phyloP scores from a whole-genome alignment of 2,888 invertebrate genomes.

The Myopa tessellatipennis region DNA sequence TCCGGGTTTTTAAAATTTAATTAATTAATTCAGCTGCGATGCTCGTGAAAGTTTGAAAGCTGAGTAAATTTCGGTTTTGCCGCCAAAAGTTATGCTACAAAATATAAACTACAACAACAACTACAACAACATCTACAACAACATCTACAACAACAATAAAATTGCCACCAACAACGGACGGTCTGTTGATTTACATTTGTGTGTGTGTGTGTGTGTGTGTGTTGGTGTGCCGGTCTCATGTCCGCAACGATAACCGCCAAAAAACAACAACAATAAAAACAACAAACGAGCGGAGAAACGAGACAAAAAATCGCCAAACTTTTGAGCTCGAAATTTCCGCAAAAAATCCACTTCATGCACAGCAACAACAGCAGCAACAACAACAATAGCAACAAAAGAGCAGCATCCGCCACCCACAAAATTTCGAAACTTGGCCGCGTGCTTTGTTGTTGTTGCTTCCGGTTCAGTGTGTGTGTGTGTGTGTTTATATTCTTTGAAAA shows the following conservation, averaged over 20 bases:
- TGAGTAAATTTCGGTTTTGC: constrained; percentile 1
- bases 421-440: constrained; percentile 3
- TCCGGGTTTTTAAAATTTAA: background rate
- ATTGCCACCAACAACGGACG: no score
- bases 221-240: background rate
- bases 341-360: background rate
- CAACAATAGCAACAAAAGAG: background rate
- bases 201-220: no score
- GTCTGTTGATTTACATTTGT: no score
- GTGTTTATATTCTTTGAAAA: background rate
- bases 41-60: background rate
- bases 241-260: background rate
- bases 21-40: background rate
- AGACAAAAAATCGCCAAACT: background rate
- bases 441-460: background rate
- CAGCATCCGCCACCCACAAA: background rate
- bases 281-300: background rate
- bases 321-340: no score
- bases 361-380: constrained; percentile 6
- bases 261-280: background rate
- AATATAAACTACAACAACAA: constrained; percentile 42
- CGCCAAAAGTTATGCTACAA: constrained; percentile 29
- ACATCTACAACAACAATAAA: no score
- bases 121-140: background rate
- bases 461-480: background rate